Evolutionary conservation across 2,888 invertebrate species (phyloP), one percentile per base, ranked within the genome.

Genomic region (Unio pictorum): DNA sequence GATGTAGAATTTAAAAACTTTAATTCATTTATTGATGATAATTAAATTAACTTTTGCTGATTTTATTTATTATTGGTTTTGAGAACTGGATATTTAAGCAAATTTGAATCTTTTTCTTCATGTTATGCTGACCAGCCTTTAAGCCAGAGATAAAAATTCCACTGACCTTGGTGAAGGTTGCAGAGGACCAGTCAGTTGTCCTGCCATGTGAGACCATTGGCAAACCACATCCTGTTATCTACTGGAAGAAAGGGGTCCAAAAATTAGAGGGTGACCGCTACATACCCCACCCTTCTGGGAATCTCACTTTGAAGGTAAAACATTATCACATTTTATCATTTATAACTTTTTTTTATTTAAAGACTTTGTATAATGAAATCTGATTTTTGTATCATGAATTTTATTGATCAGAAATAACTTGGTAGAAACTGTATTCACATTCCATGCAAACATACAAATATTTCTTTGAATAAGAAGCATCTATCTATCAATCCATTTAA

Each of bases 161-260:
- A 18, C 73, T 77, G 23, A 76, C 78, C n/a, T 72, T 76, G 28
- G 75, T 82, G 68, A 86, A 84, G 67, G 86, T 88, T 2, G 88
- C 89, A 1, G 86, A 86, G 69, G 86, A 80, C 8, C 80, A 85
- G 61, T 74, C 78, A n/a, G 83, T 87, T 20, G 77, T 74, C 7
- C 71, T 89, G 59, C 81, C 81, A 6, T 99, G 99, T 90, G 93
- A 95, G 77, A 97, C 98, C 71, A 95, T 96, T 90, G 99, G 99
- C 71, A 97, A 98, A 6, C 99, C 99, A 26, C 95, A 94, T 86
- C 99, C 99, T 0, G 93, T 93, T 82, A 94, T 99, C 56, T 95
- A 95, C 89, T 99, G 98, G 98, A 93, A 95, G 64, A 84, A 85
- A 67, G 83, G 82, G 15, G 77, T 74, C 23, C 85, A 83, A 71